These are phyloP conservation scores for Orchesella cincta DNA, from an alignment of 1,140 invertebrate genomes.

Conservation along the genomic window DNA sequence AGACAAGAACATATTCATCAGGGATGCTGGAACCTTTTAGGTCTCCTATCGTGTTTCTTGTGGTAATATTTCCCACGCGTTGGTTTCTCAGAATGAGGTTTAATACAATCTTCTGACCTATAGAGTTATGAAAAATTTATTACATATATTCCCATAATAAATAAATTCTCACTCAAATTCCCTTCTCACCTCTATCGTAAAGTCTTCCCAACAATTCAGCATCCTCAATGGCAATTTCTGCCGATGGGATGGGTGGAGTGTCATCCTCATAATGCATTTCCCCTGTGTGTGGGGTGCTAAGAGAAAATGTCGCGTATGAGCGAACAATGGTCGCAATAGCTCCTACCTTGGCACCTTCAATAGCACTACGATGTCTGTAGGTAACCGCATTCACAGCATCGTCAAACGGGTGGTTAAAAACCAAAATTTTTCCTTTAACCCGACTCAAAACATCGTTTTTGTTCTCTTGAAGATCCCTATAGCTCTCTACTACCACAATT, in stretches of 20 bases:
- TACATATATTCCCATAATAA: not conserved
- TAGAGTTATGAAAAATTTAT: slow-evolving; percentile 38
- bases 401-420: slow-evolving; percentile 56
- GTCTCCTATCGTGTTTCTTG: slow-evolving; percentile 59
- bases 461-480: slow-evolving; percentile 65
- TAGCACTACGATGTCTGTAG: slow-evolving; percentile 55
- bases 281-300: slow-evolving; percentile 52
- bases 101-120: slow-evolving; percentile 57
- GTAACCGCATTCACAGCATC: slow-evolving; percentile 54
- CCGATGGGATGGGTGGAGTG: slow-evolving; percentile 58
- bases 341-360: slow-evolving; percentile 55
- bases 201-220: slow-evolving; percentile 60
- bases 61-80: slow-evolving; percentile 53
- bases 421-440: slow-evolving; percentile 58
- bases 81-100: slow-evolving; percentile 55
- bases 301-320: slow-evolving; percentile 58
- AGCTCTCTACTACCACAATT: slow-evolving; percentile 69
- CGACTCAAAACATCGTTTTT: slow-evolving; percentile 57
- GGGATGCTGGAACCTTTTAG: slow-evolving; percentile 56
- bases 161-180: not conserved
- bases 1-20: slow-evolving; percentile 60
- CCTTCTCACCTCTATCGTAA: slow-evolving; percentile 54
- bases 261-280: slow-evolving; percentile 41
- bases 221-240: slow-evolving; percentile 61
- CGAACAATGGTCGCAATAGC: slow-evolving; percentile 59